phyloP scores from a whole-genome alignment of 2,113 vertebrate species.

The Varanus komodoensis region DNA sequence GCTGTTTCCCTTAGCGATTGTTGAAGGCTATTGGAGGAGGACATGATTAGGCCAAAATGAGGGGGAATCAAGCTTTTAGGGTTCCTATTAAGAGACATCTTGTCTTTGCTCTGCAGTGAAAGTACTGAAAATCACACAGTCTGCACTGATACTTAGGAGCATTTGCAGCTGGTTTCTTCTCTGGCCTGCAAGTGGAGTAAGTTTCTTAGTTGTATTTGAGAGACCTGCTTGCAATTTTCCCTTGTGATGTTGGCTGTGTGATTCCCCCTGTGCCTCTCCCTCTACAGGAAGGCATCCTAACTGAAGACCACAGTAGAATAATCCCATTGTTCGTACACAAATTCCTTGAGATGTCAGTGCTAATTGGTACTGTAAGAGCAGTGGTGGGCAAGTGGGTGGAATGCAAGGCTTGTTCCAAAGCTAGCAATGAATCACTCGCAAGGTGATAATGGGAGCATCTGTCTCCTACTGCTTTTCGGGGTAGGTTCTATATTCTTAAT shows the following conservation, averaged over 20 bases:
- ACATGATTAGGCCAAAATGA: background rate
- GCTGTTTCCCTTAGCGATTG: background rate
- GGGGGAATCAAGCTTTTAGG: background rate
- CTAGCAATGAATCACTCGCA: conserved; percentile 75
- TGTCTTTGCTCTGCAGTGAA: background rate
- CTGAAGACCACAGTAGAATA: conserved; percentile 22
- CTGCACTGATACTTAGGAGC: background rate
- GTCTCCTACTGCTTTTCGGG: conserved; percentile 77
- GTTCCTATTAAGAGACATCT: background rate
- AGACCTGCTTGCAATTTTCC: background rate
- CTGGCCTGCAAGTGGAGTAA: background rate
- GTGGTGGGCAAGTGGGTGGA: conserved; percentile 61
- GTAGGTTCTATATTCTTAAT: conserved; percentile 69
- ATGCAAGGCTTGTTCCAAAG: conserved; percentile 70
- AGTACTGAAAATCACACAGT: background rate
- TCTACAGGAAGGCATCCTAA: conserved; percentile 36
- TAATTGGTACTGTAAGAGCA: conserved; percentile 58
- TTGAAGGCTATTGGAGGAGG: background rate
- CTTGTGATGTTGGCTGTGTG: background rate
- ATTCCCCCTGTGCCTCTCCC: background rate
- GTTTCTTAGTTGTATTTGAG: background rate
- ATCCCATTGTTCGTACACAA: conserved; percentile 18
- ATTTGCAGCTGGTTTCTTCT: background rate
- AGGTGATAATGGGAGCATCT: conserved; percentile 75
- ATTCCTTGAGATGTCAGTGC: conserved; percentile 60